These are phyloP conservation scores for Lutraria lutraria DNA, from an alignment of 2,888 invertebrate genomes.

Conservation along the genomic window DNA sequence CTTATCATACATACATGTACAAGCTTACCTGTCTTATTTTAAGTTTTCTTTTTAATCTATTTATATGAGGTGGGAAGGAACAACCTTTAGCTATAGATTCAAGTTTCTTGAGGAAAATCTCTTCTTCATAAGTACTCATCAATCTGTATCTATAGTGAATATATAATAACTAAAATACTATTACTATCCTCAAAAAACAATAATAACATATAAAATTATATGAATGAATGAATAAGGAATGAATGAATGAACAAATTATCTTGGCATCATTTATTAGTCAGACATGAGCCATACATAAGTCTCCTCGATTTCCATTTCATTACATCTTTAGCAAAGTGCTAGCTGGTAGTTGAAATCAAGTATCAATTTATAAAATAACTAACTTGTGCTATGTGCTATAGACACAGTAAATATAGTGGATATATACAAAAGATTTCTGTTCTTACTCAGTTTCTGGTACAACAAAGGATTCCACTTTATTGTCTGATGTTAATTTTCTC, in stretches of 20 bases:
- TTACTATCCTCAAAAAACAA: too few species aligned
- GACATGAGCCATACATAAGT: too few species aligned
- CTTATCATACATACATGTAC: not conserved
- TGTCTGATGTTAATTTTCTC: conserved; percentile 35
- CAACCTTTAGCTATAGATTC: conserved; percentile 69
- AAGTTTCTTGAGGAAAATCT: conserved; percentile 86
- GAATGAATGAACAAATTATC: too few species aligned
- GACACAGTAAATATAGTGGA: not conserved
- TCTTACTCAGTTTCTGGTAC: conserved; percentile 33
- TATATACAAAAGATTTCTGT: not conserved
- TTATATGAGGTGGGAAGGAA: conserved; percentile 82
- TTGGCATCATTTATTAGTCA: too few species aligned
- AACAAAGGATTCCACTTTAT: conserved; percentile 10
- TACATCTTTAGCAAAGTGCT: too few species aligned
- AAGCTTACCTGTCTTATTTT: conserved; percentile 71
- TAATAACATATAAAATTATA: too few species aligned
- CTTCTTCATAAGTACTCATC: conserved; percentile 88
- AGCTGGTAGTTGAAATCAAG: too few species aligned
- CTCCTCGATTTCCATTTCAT: too few species aligned
- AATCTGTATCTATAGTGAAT: conserved; percentile 76
- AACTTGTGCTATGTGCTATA: not conserved
- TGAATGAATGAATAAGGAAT: too few species aligned
- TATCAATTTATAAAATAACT: too few species aligned
- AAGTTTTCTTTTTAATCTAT: conserved; percentile 89
- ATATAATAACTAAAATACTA: not conserved